These are phyloP conservation scores for Copidosoma aretas DNA, from an alignment of 2,888 invertebrate species.

Conservation along the genomic window DNA sequence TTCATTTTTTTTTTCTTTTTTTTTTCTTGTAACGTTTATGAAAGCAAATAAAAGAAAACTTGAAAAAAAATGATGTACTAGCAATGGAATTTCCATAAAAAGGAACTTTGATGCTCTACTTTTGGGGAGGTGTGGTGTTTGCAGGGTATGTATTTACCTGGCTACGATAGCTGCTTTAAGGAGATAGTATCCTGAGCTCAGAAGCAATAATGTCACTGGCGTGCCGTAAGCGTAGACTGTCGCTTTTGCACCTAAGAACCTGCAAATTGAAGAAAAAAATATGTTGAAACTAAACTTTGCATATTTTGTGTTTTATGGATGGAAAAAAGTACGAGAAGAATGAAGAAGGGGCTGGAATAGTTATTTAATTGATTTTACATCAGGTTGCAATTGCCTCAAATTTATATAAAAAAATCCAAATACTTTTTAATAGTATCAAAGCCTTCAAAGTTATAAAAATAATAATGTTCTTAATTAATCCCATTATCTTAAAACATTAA, in stretches of 20 bases:
- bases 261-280: conserved; percentile 48
- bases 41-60: background rate
- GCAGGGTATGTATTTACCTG: conserved; percentile 45
- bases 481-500: too few relatives aligned
- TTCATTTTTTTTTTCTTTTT: conserved; percentile 8
- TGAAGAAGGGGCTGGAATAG: too few relatives aligned
- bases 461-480: too few relatives aligned
- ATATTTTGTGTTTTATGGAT: background rate
- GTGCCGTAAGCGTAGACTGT: conserved; percentile 65
- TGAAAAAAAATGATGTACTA: too few relatives aligned
- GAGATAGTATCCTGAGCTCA: conserved; percentile 64
- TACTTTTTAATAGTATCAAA: too few relatives aligned
- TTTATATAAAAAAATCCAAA: too few relatives aligned
- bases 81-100: too few relatives aligned
- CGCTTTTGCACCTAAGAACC: conserved; percentile 66
- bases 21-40: background rate
- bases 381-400: too few relatives aligned
- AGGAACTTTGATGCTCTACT: too few relatives aligned
- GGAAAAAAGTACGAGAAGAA: too few relatives aligned
- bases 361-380: too few relatives aligned
- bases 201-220: conserved; percentile 63
- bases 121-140: background rate
- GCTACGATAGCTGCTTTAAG: conserved; percentile 67
- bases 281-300: background rate
- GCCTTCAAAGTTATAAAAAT: too few relatives aligned